Evolutionary conservation across 2,797 vertebrate genomes (phyloP).

Genomic region (Sparus aurata): DNA sequence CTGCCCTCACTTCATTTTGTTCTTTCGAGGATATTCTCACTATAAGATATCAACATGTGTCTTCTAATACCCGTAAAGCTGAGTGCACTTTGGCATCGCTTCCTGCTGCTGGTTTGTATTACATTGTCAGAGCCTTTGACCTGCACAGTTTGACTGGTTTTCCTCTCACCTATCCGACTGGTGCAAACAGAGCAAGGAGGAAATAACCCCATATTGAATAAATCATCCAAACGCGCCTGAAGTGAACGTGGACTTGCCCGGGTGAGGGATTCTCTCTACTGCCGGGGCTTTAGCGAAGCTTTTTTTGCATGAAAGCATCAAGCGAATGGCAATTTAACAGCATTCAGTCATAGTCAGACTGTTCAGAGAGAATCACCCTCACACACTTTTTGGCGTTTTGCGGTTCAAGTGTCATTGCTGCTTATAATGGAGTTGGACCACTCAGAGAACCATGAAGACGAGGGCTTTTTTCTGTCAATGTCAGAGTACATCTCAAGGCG

Average conservation of each 20-base stretch:
- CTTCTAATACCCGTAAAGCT: slow-evolving; percentile 5
- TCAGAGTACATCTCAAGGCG: slow-evolving; percentile 42
- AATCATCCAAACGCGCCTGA: slow-evolving; percentile 6
- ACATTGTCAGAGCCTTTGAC: slow-evolving; percentile 16
- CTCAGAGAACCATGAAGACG: slow-evolving; percentile 35
- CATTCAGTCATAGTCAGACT: slow-evolving; percentile 33
- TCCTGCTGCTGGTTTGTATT: slow-evolving; percentile 20
- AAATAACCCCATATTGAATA: slow-evolving; percentile 17
- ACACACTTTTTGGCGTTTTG: slow-evolving; percentile 43
- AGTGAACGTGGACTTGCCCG: slow-evolving; percentile 18
- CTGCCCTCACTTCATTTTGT: neutral
- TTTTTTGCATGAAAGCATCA: slow-evolving; percentile 8
- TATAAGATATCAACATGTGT: slow-evolving; percentile 22
- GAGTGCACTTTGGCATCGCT: neutral
- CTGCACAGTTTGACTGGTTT: slow-evolving; percentile 1
- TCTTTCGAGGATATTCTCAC: neutral
- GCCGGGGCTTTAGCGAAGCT: neutral
- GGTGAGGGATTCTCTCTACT: slow-evolving; percentile 9
- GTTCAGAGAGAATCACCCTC: slow-evolving; percentile 35
- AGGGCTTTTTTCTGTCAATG: slow-evolving; percentile 30
- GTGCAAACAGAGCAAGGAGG: neutral
- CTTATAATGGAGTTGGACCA: slow-evolving; percentile 32
- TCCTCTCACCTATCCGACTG: slow-evolving; percentile 26
- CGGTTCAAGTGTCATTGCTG: slow-evolving; percentile 28
- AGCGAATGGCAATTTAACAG: slow-evolving; percentile 21